Evolutionary conservation across 2,888 invertebrate species (phyloP).

Genomic region (Fragum sueziense): DNA sequence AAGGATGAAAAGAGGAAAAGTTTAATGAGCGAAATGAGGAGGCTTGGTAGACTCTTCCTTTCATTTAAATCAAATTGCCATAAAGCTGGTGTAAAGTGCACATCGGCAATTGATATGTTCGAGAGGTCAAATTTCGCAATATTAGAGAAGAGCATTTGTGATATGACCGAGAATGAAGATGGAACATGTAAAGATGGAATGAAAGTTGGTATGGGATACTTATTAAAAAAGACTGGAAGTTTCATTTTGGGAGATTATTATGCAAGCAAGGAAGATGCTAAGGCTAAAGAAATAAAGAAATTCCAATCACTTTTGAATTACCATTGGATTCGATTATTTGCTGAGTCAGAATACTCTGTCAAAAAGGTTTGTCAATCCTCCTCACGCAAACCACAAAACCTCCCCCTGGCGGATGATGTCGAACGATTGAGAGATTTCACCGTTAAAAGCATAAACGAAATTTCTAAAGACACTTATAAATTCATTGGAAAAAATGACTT

Average conservation of each 20-base stretch:
- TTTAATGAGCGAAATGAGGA: not conserved
- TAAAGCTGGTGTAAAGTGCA: not conserved
- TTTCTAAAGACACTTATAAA: not conserved
- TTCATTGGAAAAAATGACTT: constrained; percentile 1
- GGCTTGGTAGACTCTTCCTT: not conserved
- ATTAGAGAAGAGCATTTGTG: not conserved
- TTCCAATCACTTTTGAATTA: not conserved
- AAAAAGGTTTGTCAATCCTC: not conserved
- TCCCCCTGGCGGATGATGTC: constrained; percentile 2
- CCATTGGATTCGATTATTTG: constrained; percentile 11
- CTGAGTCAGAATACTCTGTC: constrained; percentile 4
- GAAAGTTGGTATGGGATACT: constrained; percentile 15
- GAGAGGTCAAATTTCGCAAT: not conserved
- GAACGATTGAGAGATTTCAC: not conserved
- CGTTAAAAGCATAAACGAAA: not conserved
- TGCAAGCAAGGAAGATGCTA: constrained; percentile 1
- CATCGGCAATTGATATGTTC: not conserved
- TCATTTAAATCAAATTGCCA: not conserved
- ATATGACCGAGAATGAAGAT: constrained; percentile 12
- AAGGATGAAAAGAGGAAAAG: not conserved
- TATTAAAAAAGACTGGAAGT: constrained; percentile 10
- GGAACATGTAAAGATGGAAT: not conserved
- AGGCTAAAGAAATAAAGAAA: not conserved
- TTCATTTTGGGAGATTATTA: not conserved
- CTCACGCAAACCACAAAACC: not conserved